Evolutionary conservation across 2,888 invertebrate species (phyloP).

Genomic region (Iphiclides podalirius): DNA sequence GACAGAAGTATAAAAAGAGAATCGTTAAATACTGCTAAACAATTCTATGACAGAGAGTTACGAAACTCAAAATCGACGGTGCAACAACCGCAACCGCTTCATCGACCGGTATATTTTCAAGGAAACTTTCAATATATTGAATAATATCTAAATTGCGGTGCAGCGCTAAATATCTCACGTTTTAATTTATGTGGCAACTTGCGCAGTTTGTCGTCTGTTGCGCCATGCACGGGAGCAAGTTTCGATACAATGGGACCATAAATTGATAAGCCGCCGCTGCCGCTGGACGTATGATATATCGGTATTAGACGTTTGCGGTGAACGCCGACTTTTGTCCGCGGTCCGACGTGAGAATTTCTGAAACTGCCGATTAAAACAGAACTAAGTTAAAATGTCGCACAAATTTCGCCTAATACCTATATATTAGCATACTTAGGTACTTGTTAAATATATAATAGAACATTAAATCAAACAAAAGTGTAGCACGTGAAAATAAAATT

Average conservation of each 20-base stretch:
- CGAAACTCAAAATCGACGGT: too few relatives aligned
- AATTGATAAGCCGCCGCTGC: slow-evolving; percentile 59
- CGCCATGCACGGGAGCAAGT: slow-evolving; percentile 59
- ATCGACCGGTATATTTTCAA: slow-evolving; percentile 6
- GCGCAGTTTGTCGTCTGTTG: slow-evolving; percentile 50
- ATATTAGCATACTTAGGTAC: too few relatives aligned
- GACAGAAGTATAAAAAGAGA: too few relatives aligned
- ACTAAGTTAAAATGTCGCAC: too few relatives aligned
- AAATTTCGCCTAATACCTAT: too few relatives aligned
- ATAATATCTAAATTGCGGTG: slow-evolving; percentile 34
- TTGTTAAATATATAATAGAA: too few relatives aligned
- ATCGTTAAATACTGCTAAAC: too few relatives aligned
- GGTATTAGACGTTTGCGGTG: slow-evolving; percentile 34
- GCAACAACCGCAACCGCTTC: neutral
- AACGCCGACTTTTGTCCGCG: slow-evolving; percentile 6
- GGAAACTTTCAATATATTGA: slow-evolving; percentile 32
- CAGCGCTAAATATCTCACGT: slow-evolving; percentile 53
- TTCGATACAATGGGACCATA: slow-evolving; percentile 69
- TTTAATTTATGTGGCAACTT: slow-evolving; percentile 73
- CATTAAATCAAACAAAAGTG: too few relatives aligned
- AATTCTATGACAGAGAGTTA: too few relatives aligned
- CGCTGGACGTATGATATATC: slow-evolving; percentile 36
- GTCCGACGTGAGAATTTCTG: too few relatives aligned
- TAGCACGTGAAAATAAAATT: too few relatives aligned
- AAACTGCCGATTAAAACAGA: too few relatives aligned